Base-by-base conservation (phyloP, 2,113 vertebrate genomes). In the Solenodon paradoxus region DNA sequence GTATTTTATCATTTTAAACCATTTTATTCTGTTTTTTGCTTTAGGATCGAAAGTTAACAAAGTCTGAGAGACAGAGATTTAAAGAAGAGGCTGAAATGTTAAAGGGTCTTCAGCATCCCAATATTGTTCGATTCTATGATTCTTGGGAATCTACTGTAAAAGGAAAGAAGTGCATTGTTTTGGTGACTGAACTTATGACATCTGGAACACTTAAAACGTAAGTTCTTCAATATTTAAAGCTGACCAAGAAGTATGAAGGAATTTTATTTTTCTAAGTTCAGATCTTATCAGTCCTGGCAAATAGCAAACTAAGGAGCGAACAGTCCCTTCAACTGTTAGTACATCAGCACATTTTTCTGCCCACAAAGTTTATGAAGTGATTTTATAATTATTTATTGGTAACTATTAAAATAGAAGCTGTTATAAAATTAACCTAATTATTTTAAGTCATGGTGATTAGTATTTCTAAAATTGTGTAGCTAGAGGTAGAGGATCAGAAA, bases 41-140 rank as follows among this genome's bases (percentile, higher is more conserved):
- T 97, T 93, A 99, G 99, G 99, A 99, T 98, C 99, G 99, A 71
- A 99, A 99, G 96, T 98, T 99, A 98, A 99, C 99, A 86, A 99
- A 98, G 97, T 99, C 99, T 0, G 99, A 99, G 97, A 98, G 99
- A 42, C 99, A 99, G 97, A 98, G 99, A 72, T 99, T 99, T 98
- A 99, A 99, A 98, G 99, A 99, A 96, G 99, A 99, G 97, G 99
- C 99, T 35, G 99, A 99, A 89, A 99, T 99, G 99, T 95, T 99
- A 95, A 99, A 99, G 97, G 99, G 99, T 24, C 99, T 99, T 95
- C 99, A 99, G 98, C 99, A 99, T 98, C 99, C 99, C 93, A 99
- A 99, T 98, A 99, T 99, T 94, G 99, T 99, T 97, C 99, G 99
- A 95, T 99, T 99, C 98, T 99, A 99, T 94, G 99, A 99, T 98